Conservation (phyloP, 2,113 vertebrate genomes). For the Cranoglanis bouderius region DNA sequence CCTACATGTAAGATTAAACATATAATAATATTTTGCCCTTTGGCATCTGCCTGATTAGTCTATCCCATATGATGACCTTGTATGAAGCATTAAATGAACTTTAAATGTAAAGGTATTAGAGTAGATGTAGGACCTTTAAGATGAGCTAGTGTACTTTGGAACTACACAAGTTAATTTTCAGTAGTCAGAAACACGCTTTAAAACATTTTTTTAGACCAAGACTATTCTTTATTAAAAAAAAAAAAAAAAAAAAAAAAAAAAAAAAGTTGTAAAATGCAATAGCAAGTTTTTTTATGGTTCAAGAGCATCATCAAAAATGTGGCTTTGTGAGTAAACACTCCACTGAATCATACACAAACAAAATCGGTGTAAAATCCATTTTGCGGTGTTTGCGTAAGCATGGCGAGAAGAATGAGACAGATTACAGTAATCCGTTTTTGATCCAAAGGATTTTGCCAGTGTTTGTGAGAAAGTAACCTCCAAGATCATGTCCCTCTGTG, state of each 20-base stretch:
- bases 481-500: background rate
- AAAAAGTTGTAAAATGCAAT: background rate
- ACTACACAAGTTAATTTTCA: background rate
- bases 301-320: background rate
- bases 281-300: background rate
- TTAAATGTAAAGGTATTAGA: background rate
- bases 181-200: background rate
- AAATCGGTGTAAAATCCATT: background rate
- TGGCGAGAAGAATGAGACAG: slow-evolving; percentile 9
- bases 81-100: background rate
- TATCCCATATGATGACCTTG: background rate
- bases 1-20: background rate
- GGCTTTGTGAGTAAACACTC: background rate
- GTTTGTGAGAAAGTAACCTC: slow-evolving; percentile 2
- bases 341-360: background rate
- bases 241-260: background rate
- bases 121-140: background rate
- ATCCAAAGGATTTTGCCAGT: background rate
- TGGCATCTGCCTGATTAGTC: background rate
- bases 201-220: background rate
- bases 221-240: background rate
- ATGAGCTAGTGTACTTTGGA: background rate
- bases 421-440: slow-evolving; percentile 31
- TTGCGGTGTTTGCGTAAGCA: background rate
- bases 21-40: background rate